Evolutionary conservation across 2,888 invertebrate species (phyloP), one percentile per base, ranked within the genome.

Genomic region (Temnothorax ravouxi): DNA sequence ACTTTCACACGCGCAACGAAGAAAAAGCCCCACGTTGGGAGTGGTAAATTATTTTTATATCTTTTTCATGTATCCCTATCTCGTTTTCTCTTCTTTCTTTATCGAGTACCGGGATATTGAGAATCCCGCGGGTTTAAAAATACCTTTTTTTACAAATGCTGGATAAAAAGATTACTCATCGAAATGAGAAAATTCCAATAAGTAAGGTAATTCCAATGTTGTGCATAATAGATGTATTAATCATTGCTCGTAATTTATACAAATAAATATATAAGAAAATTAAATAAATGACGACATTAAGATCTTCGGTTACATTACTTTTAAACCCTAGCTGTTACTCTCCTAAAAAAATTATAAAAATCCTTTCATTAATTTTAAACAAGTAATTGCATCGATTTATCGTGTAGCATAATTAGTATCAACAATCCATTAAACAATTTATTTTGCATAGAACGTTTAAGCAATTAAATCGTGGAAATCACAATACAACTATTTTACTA

Each of bases 241-340:
- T 89, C 88, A 87, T 90, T 90, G 87, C 83, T 86, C 86, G 86
- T 92, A 92, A 93, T 91, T 92, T 92, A 92, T 92, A 89, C 71
- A 84, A 84, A 89, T 86, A 85, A 76, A 88, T 74, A 64, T 69
- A 83, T 85, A 84, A 83, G 62, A 84, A 54, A 56, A 83, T 83
- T 62, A 85, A 81, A 88, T 88, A 83, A 85, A 80, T 21, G 47
- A 61, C 66, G 64, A 52, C 79, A 84, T 29, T 71, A 21, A 61
- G 13, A 44, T 38, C 15, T 38, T 15, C 8, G n/a, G 2, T 54
- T 29, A 29, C 34, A 15, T 56, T 71, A 11, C 4, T 76, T 34
- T 76, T 75, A 34, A 21, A 47, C 21, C 61, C 47, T 15, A 11
- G n/a, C 18, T n/a, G 5, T 38, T 8, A 6, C 25, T 13, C 18